These are phyloP conservation scores for Clangula hyemalis DNA, from an alignment of 2,797 vertebrate genomes.

Conservation along the genomic window DNA sequence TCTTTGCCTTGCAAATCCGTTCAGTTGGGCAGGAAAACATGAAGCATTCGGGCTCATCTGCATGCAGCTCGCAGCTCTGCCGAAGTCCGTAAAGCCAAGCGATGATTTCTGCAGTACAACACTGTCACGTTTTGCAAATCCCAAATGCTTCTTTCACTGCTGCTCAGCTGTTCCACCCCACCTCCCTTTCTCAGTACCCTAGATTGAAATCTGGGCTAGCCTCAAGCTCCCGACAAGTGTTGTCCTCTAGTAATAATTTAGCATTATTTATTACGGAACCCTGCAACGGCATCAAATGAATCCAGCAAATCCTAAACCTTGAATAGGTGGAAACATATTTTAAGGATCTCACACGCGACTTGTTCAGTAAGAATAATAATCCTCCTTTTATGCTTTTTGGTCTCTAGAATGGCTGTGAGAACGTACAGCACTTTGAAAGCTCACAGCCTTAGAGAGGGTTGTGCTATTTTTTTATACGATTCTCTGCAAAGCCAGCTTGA, in stretches of 20 bases:
- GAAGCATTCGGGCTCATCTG: not conserved
- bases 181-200: not conserved
- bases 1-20: not conserved
- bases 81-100: not conserved
- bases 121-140: not conserved
- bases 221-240: not conserved
- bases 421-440: not conserved
- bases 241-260: not conserved
- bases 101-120: not conserved
- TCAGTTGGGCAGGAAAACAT: not conserved
- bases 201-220: not conserved
- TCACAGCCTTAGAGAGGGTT: not conserved
- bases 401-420: not conserved
- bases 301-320: not conserved
- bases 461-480: not conserved
- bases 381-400: not conserved
- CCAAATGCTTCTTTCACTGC: not conserved
- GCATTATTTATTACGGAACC: not conserved
- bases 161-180: not conserved
- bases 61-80: not conserved
- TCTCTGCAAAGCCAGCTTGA: not conserved
- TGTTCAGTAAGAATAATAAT: not conserved
- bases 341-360: not conserved
- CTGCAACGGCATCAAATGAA: not conserved
- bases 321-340: not conserved